Evolutionary conservation across 2,113 vertebrate species (phyloP), one percentile per base, ranked within the genome.

Genomic region (Dolichallabes microphthalmus): DNA sequence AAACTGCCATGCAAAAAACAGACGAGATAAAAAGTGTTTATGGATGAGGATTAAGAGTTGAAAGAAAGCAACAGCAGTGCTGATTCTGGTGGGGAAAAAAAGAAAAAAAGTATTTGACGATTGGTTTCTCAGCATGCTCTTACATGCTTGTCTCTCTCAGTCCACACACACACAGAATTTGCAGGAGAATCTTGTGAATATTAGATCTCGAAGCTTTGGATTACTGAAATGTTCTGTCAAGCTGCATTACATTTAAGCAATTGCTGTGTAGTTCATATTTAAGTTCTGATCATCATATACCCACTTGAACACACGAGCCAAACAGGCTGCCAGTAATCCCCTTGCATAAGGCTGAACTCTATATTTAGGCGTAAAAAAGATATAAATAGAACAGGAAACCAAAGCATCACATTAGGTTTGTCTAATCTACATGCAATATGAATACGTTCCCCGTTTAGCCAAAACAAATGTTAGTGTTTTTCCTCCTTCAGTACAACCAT

Each of bases 121-220:
- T 15, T 68, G n/a, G 7, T 69, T 57, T 25, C 3, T 45, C 58
- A 60, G 53, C 83, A 79, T 53, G 75, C 39, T 32, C 27, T 0
- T 58, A 83, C 86, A 73, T n/a, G 63, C 63, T 25, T 11, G 25
- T 30, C 11, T 10, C 63, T 2, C 60, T 69, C 63, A 63, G 20
- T 11, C 52, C 11, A 27, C 14, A 25, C 71, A 81, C 78, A 69
- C 6, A n/a, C 50, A 14, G 39, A 81, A 68, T 58, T 73, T 82
- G 80, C 13, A 52, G n/a, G 55, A 27, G n/a, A 50, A 52, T 53
- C 57, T 30, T n/a, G 25, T 60, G 68, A 84, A 85, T 76, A 35
- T 61, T 61, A 27, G 57, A n/a, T 19, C 12, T 45, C 7, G 45
- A 45, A 45, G 45, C 45, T 45, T 45, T 8, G 7, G 7, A 45